A percentile compares a stretch with the other conserved stretches of the same genome.
These are phyloP conservation scores for Sturnira hondurensis DNA, from an alignment of 2,113 vertebrate genomes.

Conservation along the genomic window DNA sequence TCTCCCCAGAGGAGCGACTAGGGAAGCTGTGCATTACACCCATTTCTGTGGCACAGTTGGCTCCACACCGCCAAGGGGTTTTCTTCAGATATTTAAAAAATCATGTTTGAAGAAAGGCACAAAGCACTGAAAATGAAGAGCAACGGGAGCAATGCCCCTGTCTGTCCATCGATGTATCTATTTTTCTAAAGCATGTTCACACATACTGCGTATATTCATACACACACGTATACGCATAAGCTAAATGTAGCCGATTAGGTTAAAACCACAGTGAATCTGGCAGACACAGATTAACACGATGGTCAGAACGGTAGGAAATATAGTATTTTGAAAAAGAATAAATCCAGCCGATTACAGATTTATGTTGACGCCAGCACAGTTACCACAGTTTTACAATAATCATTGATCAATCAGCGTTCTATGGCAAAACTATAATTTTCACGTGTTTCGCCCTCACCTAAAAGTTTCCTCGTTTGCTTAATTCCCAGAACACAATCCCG, in stretches of 20 bases:
- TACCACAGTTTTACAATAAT: constrained; percentile 82
- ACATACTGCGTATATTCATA: neutral
- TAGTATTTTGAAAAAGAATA: constrained; percentile 79
- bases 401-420: constrained; percentile 82
- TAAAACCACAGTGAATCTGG: constrained; percentile 80
- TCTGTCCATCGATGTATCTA: neutral
- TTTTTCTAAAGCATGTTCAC: neutral
- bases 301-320: constrained; percentile 81
- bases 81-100: constrained; percentile 70
- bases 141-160: constrained; percentile 58
- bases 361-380: constrained; percentile 77
- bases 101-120: constrained; percentile 54
- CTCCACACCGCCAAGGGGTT: neutral
- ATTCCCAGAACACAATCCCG: constrained; percentile 80
- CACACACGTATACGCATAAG: neutral
- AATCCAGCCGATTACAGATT: constrained; percentile 79
- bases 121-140: constrained; percentile 21
- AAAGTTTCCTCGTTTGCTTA: constrained; percentile 80
- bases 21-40: neutral
- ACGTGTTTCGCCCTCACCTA: constrained; percentile 73
- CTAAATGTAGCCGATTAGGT: constrained; percentile 81
- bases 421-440: constrained; percentile 83
- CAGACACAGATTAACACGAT: constrained; percentile 76
- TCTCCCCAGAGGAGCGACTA: rapidly evolving
- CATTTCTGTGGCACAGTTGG: neutral